phyloP scores from a whole-genome alignment of 64 coral and sea anemone species.

The Anthopleura sola region DNA sequence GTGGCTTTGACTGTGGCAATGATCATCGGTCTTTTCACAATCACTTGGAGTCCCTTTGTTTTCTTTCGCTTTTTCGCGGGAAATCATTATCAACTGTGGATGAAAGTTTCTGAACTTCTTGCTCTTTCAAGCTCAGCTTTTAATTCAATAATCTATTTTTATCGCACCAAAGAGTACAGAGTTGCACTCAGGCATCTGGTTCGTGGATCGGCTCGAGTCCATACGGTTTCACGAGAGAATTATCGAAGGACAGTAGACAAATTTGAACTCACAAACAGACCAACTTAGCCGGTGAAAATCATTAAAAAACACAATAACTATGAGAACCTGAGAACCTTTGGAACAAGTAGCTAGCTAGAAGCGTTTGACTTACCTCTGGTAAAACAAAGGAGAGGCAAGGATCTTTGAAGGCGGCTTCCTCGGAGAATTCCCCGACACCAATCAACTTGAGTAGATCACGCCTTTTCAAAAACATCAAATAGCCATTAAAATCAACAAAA shows the following conservation, averaged over 20 bases:
- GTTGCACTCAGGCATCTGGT: constrained; percentile 29
- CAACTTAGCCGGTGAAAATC: background rate
- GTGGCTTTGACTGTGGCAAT: constrained; percentile 65
- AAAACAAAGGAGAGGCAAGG: constrained; percentile 92
- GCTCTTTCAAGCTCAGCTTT: constrained; percentile 65
- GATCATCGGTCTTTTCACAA: constrained; percentile 56
- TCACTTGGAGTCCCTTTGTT: constrained; percentile 56
- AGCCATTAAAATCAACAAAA: background rate
- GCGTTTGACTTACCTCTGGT: constrained; percentile 70
- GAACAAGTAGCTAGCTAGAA: too few species aligned
- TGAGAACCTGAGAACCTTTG: too few species aligned
- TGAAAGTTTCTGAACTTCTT: constrained; percentile 25
- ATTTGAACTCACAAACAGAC: background rate
- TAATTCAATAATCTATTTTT: constrained; percentile 68
- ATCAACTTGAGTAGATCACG: constrained; percentile 87
- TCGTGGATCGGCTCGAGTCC: background rate
- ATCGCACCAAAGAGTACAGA: constrained; percentile 43
- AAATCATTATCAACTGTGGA: constrained; percentile 21
- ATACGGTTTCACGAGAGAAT: background rate
- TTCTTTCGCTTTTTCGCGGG: constrained; percentile 21
- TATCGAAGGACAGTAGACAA: background rate
- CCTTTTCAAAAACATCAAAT: constrained; percentile 22
- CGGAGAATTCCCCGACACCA: constrained; percentile 94
- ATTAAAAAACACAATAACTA: too few species aligned
- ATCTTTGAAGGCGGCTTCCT: constrained; percentile 80